Evolutionary conservation across 2,797 vertebrate species (phyloP), one percentile per base, ranked within the genome.

Genomic region (Dermochelys coriacea): DNA sequence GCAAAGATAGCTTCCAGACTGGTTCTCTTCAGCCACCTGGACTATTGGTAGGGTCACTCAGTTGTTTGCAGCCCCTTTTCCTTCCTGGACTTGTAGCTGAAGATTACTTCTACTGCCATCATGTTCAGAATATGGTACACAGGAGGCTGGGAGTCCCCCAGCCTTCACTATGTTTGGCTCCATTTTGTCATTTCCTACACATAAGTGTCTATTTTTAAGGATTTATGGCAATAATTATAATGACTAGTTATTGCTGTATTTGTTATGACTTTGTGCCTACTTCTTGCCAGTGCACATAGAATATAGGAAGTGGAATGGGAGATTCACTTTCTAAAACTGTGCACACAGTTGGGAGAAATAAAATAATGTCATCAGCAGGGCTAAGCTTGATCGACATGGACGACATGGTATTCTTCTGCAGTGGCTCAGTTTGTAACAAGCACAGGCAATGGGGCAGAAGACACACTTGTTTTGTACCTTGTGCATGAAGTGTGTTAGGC

Each of bases 101-200:
- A 8, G 3, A 0, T 0, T 31, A 45, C 15, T 3, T 80, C 7
- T 37, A 50, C 11, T 61, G 5, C 2, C 77, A 31, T 8, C 5
- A 49, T 25, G 6, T 10, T 31, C 2, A 21, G 2, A 34, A 23
- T 12, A 80, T 10, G 8, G 1, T 1, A 18, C 81, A 2, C 45
- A 23, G 5, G 31, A 2, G 6, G 9, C 21, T 19, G 15, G 5
- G 27, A 78, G n/a, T 5, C 1, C 41, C 3, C 2, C 29, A 12
- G 5, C 9, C 83, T 82, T 6, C 6, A 55, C 68, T 52, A 5
- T 52, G 2, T 3, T 80, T 9, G 49, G 4, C 6, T 71, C 8
- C 71, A 5, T 74, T 34, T 50, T 52, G 9, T 1, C 61, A 45
- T 59, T 54, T 64, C 21, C 27, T 41, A 19, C 55, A 45, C 16